Evolutionary conservation across 2,113 vertebrate genomes (phyloP).

Genomic region (Hydrolagus affinis): DNA sequence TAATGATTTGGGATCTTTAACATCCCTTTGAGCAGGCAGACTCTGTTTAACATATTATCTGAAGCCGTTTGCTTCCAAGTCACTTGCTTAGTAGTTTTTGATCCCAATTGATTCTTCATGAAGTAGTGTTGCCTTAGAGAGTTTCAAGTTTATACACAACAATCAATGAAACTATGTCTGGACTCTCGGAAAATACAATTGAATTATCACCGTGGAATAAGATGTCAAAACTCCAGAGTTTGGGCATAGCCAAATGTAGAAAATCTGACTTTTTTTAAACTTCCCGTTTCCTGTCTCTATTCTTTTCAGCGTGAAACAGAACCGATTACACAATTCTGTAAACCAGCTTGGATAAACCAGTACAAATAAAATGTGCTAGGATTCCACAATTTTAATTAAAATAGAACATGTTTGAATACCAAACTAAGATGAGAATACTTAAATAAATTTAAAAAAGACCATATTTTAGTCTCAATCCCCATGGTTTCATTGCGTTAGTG

Average conservation of each 20-base stretch:
- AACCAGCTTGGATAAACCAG: too few species aligned
- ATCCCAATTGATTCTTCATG: too few species aligned
- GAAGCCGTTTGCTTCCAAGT: too few species aligned
- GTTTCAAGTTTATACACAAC: too few species aligned
- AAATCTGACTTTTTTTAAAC: too few species aligned
- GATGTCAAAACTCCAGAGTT: background rate
- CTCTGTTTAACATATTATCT: too few species aligned
- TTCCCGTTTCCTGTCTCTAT: slow-evolving; percentile 12
- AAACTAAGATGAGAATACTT: background rate
- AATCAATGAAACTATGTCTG: too few species aligned
- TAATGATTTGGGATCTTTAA: too few species aligned
- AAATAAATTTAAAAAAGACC: background rate
- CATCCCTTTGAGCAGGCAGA: too few species aligned
- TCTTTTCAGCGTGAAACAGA: background rate
- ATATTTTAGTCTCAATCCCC: background rate
- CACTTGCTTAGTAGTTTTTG: too few species aligned
- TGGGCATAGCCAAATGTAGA: background rate
- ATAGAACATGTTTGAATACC: too few species aligned
- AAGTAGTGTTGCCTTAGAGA: too few species aligned
- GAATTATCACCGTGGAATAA: background rate
- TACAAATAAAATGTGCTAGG: background rate
- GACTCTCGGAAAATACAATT: background rate
- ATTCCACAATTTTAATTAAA: background rate
- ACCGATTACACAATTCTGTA: background rate
- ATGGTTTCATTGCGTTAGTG: background rate